Evolutionary conservation across 2,113 vertebrate genomes (phyloP).

Genomic region (Epinephelus cyanopodus): DNA sequence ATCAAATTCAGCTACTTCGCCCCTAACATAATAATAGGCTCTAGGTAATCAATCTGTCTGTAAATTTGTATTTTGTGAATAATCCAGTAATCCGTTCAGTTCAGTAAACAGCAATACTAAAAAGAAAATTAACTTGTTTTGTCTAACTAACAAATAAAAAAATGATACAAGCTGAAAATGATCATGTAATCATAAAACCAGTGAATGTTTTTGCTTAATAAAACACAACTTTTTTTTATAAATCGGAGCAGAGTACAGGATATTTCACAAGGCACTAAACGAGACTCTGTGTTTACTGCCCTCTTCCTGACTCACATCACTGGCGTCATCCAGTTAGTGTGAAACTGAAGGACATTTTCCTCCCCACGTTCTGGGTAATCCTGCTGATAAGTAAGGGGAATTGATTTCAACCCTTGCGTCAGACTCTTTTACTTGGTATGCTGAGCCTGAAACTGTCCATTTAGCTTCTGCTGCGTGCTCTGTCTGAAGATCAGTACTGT

Average conservation of each 20-base stretch:
- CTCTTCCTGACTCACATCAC: constrained; percentile 1
- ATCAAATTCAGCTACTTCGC: too few species aligned
- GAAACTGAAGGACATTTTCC: constrained; percentile 57
- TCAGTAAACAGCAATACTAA: too few species aligned
- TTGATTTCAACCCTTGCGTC: constrained; percentile 53
- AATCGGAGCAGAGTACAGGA: background rate
- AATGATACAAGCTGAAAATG: background rate
- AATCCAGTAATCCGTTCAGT: too few species aligned
- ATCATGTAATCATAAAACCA: background rate
- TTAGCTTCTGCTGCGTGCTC: constrained; percentile 27
- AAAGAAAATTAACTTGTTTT: too few species aligned
- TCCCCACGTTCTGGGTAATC: constrained; percentile 54
- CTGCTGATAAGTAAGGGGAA: constrained; percentile 57
- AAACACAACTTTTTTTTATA: background rate
- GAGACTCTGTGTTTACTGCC: background rate
- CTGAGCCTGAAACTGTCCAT: constrained; percentile 28
- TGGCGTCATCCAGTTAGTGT: constrained; percentile 40
- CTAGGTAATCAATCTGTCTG: too few species aligned
- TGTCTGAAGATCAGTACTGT: constrained; percentile 30
- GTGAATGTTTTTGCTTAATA: background rate
- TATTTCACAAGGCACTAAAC: background rate
- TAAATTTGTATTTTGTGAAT: too few species aligned
- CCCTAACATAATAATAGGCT: too few species aligned
- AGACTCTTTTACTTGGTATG: constrained; percentile 48
- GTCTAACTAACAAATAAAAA: too few species aligned